Evolutionary conservation across 2,113 vertebrate species (phyloP).

Genomic region (Spea bombifrons): DNA sequence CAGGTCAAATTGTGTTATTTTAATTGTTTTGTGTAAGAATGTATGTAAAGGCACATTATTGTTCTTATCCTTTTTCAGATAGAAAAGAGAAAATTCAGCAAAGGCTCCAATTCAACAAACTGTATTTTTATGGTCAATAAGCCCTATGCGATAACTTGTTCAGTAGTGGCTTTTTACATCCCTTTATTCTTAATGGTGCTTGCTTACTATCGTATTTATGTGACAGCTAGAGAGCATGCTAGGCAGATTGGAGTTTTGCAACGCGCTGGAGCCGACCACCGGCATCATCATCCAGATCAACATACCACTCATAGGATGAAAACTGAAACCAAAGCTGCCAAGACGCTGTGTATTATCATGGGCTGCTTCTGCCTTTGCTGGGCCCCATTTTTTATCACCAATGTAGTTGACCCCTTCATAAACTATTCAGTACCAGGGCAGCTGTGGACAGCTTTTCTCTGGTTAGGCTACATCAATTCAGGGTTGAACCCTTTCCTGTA

Average conservation of each 20-base stretch:
- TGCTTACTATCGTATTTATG: slow-evolving; percentile 96
- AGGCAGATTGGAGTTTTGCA: slow-evolving; percentile 88
- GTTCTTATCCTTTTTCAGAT: slow-evolving; percentile 67
- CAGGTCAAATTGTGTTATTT: no score
- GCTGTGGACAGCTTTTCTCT: slow-evolving; percentile 93
- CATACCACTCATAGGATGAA: slow-evolving; percentile 91
- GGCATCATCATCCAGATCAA: slow-evolving; percentile 74
- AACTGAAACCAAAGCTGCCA: slow-evolving; percentile 95
- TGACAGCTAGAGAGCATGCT: slow-evolving; percentile 89
- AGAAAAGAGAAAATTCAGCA: slow-evolving; percentile 77
- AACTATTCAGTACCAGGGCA: slow-evolving; percentile 85
- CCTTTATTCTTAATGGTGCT: slow-evolving; percentile 93
- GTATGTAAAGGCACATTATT: background rate
- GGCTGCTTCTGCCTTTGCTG: slow-evolving; percentile 98
- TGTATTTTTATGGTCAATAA: slow-evolving; percentile 99
- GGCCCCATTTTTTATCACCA: slow-evolving; percentile 96
- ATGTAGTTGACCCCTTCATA: slow-evolving; percentile 94
- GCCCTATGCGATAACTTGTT: slow-evolving; percentile 95
- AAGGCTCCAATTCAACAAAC: slow-evolving; percentile 82
- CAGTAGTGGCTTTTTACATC: slow-evolving; percentile 97
- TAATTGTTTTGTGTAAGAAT: no score
- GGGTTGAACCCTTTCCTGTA: slow-evolving; percentile 98
- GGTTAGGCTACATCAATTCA: slow-evolving; percentile 99
- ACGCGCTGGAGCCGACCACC: slow-evolving; percentile 74
- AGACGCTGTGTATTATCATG: slow-evolving; percentile 98